Percentiles rank a stretch among this genome's conserved stretches.
phyloP scores from a whole-genome alignment of 2,888 invertebrate genomes.

The Neoitamus cyanurus region DNA sequence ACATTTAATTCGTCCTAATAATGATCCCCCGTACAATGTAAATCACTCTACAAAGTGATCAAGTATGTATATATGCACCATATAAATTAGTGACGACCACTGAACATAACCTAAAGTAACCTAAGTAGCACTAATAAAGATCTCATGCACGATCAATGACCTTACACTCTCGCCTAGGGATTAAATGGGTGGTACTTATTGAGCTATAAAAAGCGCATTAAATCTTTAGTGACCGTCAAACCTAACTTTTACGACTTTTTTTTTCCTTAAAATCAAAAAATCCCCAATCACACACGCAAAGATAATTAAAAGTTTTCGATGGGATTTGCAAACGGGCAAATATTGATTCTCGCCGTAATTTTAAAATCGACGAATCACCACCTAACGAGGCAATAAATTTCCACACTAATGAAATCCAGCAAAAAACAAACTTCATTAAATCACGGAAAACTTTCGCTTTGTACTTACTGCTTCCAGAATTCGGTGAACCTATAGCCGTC shows the following conservation, averaged over 20 bases:
- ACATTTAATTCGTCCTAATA: no score
- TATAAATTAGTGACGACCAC: background rate
- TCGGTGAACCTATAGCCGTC: constrained; percentile 87
- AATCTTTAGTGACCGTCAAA: background rate
- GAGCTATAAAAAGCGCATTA: background rate
- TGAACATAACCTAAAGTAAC: background rate
- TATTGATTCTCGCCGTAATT: background rate
- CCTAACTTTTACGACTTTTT: background rate
- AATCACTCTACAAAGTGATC: no score
- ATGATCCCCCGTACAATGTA: no score
- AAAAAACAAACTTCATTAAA: background rate
- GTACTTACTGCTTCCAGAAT: constrained; percentile 90
- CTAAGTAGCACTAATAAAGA: background rate
- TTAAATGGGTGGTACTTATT: background rate
- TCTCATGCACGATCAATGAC: background rate
- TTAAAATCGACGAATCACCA: background rate
- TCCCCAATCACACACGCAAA: background rate
- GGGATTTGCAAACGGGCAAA: background rate
- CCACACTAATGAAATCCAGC: background rate
- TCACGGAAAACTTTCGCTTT: background rate
- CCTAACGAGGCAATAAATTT: background rate
- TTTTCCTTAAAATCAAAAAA: background rate
- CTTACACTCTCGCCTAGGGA: background rate
- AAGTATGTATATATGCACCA: no score
- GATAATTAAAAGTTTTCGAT: background rate